Evolutionary conservation across 2,888 invertebrate species (phyloP).

Genomic region (Metellina segmentata): DNA sequence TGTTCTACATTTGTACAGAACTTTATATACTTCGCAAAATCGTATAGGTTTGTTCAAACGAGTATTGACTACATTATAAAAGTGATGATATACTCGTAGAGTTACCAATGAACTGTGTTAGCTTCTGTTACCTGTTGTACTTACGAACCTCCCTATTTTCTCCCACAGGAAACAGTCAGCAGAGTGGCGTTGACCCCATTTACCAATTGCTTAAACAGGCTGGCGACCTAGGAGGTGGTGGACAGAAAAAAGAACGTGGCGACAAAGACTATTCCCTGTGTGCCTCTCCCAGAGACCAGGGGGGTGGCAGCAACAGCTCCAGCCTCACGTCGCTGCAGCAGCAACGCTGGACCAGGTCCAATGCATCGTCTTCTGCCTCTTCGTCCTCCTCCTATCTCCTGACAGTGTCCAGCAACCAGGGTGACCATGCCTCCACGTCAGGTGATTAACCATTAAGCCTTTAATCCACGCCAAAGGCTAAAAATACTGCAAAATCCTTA

Average conservation of each 20-base stretch:
- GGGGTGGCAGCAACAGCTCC: slow-evolving; percentile 71
- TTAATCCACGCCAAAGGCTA: neutral
- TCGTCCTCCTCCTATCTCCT: slow-evolving; percentile 78
- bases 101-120: too few species aligned
- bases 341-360: slow-evolving; percentile 76
- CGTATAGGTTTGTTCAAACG: too few species aligned
- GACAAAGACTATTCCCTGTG: slow-evolving; percentile 62
- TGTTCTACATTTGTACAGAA: too few species aligned
- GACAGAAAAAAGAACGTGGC: slow-evolving; percentile 68
- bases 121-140: too few species aligned
- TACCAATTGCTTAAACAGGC: slow-evolving; percentile 97
- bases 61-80: too few species aligned
- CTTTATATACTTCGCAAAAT: too few species aligned
- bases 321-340: slow-evolving; percentile 74
- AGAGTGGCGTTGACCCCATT: slow-evolving; percentile 88
- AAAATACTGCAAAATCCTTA: neutral
- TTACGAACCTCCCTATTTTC: too few species aligned
- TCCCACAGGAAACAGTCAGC: slow-evolving; percentile 26
- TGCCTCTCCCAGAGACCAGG: slow-evolving; percentile 60
- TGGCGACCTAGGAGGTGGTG: slow-evolving; percentile 86
- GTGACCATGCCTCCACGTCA: slow-evolving; percentile 77
- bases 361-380: slow-evolving; percentile 77
- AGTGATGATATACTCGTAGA: too few species aligned
- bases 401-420: slow-evolving; percentile 74
- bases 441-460: slow-evolving; percentile 68